Evolutionary conservation across 1,140 invertebrate genomes (phyloP).

Genomic region (Drosophila kanapiae): DNA sequence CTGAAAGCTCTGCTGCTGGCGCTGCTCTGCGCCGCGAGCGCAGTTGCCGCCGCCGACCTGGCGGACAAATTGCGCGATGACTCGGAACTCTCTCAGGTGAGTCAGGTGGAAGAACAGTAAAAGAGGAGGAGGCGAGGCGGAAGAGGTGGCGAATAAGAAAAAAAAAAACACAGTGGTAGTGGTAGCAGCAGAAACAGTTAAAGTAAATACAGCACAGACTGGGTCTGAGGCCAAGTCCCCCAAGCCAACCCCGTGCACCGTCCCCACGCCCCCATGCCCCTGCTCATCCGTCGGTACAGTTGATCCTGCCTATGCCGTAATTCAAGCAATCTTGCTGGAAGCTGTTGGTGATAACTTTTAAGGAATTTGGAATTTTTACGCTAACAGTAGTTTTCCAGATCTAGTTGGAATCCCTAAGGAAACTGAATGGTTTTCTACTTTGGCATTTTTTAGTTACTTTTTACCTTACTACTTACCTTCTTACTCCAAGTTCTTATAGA

Average conservation of each 20-base stretch:
- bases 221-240: conserved; percentile 10
- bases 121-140: conserved; percentile 8
- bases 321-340: background rate
- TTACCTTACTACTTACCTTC: background rate
- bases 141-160: conserved; percentile 14
- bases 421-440: background rate
- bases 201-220: conserved; percentile 33
- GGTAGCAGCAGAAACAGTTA: conserved; percentile 34
- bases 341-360: background rate
- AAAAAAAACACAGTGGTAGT: conserved; percentile 17
- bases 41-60: conserved; percentile 64
- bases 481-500: too few relatives aligned
- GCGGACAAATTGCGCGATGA: conserved; percentile 85
- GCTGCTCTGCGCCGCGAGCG: conserved; percentile 49
- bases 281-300: conserved; percentile 12
- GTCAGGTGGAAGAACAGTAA: conserved; percentile 47
- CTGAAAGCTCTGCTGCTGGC: conserved; percentile 64
- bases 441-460: conserved; percentile 7
- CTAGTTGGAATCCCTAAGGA: background rate
- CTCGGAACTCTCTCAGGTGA: conserved; percentile 86
- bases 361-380: background rate
- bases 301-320: conserved; percentile 7
- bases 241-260: background rate
- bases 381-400: background rate
- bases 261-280: background rate